These are phyloP conservation scores for Camelus dromedarius DNA, from an alignment of 2,113 vertebrate genomes.

Conservation along the genomic window DNA sequence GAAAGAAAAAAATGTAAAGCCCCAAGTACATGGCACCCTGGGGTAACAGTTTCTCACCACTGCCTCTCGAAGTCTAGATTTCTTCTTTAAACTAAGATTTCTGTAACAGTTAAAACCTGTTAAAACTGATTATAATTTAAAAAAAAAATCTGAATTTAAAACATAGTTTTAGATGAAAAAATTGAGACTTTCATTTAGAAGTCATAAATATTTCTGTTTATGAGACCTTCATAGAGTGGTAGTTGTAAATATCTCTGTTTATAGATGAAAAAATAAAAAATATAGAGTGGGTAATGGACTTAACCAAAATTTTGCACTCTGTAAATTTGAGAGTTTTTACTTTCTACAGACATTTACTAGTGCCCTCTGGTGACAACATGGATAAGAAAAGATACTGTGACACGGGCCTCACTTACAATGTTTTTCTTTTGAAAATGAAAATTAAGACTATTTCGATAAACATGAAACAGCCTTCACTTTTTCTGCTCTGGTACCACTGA, in stretches of 20 bases:
- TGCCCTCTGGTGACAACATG: conserved; percentile 64
- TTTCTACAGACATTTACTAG: conserved; percentile 53
- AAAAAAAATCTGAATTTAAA: conserved; percentile 51
- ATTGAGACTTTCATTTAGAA: not conserved
- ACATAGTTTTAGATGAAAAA: conserved; percentile 16
- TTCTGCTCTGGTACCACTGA: not conserved
- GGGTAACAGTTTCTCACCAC: not conserved
- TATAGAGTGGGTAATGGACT: not conserved
- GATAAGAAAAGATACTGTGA: not conserved
- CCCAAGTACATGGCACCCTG: not conserved
- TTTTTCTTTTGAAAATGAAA: conserved; percentile 30
- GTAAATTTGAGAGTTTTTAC: conserved; percentile 38
- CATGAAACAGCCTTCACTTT: not conserved
- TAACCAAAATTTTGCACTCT: not conserved
- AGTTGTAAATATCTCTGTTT: not conserved
- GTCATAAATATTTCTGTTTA: not conserved
- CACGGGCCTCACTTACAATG: not conserved
- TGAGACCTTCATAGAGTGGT: not conserved
- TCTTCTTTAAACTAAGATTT: not conserved
- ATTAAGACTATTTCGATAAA: not conserved
- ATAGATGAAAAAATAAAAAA: not conserved
- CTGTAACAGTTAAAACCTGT: not conserved
- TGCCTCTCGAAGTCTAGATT: not conserved
- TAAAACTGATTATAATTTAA: not conserved
- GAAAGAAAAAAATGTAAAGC: not conserved